Conservation (phyloP, 2,888 invertebrate genomes). For the Chorisops tibialis region DNA sequence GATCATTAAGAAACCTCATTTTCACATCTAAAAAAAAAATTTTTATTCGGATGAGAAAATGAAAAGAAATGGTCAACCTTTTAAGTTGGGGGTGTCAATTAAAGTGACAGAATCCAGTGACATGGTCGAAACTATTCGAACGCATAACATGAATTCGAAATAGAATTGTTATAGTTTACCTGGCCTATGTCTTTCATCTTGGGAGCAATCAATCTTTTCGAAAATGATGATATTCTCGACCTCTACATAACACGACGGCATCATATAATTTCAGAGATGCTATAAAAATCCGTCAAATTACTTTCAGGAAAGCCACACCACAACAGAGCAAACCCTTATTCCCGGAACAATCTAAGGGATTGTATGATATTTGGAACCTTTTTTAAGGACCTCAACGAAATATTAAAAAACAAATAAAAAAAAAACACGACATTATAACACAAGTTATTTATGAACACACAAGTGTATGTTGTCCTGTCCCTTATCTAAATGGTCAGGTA, state of each 20-base stretch:
- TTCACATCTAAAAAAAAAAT: too few relatives aligned
- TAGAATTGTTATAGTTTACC: too few relatives aligned
- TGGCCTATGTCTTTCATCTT: background rate
- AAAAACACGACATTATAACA: slow-evolving; percentile 10
- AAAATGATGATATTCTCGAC: background rate
- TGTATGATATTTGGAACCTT: background rate
- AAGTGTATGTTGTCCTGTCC: slow-evolving; percentile 17
- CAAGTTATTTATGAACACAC: slow-evolving; percentile 22
- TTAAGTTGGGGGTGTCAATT: background rate
- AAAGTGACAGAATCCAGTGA: too few relatives aligned
- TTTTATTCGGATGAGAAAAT: too few relatives aligned
- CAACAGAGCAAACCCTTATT: slow-evolving; percentile 16
- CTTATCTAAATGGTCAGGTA: slow-evolving; percentile 21
- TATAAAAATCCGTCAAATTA: slow-evolving; percentile 22
- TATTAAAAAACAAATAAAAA: background rate
- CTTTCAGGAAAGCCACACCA: slow-evolving; percentile 21
- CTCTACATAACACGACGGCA: background rate
- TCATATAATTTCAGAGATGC: background rate
- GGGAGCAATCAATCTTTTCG: slow-evolving; percentile 2
- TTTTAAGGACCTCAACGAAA: slow-evolving; percentile 10
- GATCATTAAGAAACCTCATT: too few relatives aligned
- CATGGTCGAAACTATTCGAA: too few relatives aligned
- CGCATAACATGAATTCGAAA: too few relatives aligned
- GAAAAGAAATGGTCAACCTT: background rate
- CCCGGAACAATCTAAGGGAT: background rate